Evolutionary conservation across 2,888 invertebrate species (phyloP), one percentile per base, ranked within the genome.

Genomic region (Blera fallax): DNA sequence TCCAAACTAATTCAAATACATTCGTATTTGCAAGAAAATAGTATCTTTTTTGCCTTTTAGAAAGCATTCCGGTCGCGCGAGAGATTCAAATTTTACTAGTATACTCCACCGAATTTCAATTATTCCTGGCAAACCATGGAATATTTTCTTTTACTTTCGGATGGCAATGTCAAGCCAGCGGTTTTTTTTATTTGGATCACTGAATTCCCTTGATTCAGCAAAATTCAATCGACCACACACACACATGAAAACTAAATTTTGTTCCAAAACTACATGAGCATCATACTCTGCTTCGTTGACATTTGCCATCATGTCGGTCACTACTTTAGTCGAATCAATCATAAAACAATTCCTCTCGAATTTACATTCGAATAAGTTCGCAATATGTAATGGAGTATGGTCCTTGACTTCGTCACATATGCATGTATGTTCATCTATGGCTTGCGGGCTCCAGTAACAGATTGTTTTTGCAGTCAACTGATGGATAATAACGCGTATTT

Each of bases 341-440:
- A 80, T 52, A 84, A 70, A 84, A 64, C 64, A 84, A 69, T 70
- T 73, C 52, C 32, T 72, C 27, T 56, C 29, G 48, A 69, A 79
- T 84, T 84, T 69, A 34, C 84, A 80, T 80, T 58, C 48, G 67
- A 48, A 37, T 67, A 64, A 58, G n/a, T 54, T 52, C 56, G 21
- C 11, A 58, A 69, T 77, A 37, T 69, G 50, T 40, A 48, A 45
- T 50, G 58, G 58, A 40, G 58, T 56, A 65, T 34, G 64, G 64
- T 58, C 45, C 58, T 58, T 32, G 56, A 7, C 21, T 56, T 48
- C 32, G 62, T 65, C 34, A 14, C 10, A 52, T n/a, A 56, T n/a
- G n/a, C n/a, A n/a, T n/a, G n/a, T n/a, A n/a, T n/a, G n/a, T n/a
- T n/a, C 52, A 37, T 67, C 27, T 72, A 52, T 37, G 52, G 45